Conservation (phyloP, 1,140 invertebrate species). For the Lasioglossum baleicum region DNA sequence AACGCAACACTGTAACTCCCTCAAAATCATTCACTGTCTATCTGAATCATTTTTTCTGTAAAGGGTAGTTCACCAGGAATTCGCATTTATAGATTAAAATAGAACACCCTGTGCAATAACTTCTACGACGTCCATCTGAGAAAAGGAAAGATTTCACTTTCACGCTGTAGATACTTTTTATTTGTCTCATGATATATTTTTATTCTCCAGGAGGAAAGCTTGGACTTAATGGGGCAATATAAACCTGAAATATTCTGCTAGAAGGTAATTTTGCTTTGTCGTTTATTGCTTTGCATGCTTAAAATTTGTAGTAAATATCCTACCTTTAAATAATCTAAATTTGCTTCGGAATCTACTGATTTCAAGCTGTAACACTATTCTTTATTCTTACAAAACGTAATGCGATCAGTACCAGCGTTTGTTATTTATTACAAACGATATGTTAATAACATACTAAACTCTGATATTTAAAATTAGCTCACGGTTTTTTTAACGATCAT, state of each 20-base stretch:
- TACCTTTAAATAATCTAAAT: neutral
- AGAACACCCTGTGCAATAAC: neutral
- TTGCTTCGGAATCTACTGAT: neutral
- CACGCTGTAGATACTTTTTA: neutral
- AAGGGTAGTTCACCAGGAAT: no score
- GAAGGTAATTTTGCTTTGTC: constrained; percentile 6
- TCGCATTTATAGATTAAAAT: no score
- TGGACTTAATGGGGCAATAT: constrained; percentile 6
- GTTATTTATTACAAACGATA: neutral
- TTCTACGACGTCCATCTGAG: neutral
- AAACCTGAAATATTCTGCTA: constrained; percentile 6
- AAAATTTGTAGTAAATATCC: neutral
- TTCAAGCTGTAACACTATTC: neutral
- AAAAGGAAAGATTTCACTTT: neutral
- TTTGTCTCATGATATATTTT: constrained; percentile 1
- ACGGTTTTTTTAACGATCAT: neutral
- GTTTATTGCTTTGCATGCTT: constrained; percentile 3
- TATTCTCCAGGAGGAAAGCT: constrained; percentile 5
- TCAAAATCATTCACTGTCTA: no score
- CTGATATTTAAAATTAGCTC: neutral
- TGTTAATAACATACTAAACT: neutral
- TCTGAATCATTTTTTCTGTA: no score
- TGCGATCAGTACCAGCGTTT: neutral
- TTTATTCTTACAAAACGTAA: neutral
- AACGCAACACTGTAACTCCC: no score